These are phyloP conservation scores for Phasianus colchicus DNA, from an alignment of 2,113 vertebrate species.

Conservation along the genomic window DNA sequence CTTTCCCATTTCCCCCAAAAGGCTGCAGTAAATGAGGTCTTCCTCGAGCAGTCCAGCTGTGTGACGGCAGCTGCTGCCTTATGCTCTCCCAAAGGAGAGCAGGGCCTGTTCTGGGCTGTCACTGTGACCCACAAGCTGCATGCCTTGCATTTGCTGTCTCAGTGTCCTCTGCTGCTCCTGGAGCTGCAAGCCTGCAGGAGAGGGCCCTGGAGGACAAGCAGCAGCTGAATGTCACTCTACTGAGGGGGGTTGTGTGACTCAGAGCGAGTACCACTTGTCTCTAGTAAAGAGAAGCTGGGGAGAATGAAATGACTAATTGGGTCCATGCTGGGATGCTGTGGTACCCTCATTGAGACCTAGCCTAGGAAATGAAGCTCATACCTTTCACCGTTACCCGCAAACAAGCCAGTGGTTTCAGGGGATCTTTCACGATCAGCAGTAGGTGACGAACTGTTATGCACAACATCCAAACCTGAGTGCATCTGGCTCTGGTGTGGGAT, in stretches of 20 bases:
- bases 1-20: not conserved
- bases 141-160: not conserved
- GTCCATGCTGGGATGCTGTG: not conserved
- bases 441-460: slow-evolving; percentile 24
- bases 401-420: slow-evolving; percentile 43
- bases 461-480: slow-evolving; percentile 34
- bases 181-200: not conserved
- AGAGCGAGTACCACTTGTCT: not conserved
- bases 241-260: not conserved
- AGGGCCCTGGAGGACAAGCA: not conserved
- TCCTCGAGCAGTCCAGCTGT: slow-evolving; percentile 48
- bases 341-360: slow-evolving; percentile 20
- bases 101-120: slow-evolving; percentile 2
- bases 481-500: slow-evolving; percentile 47
- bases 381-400: slow-evolving; percentile 25
- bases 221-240: not conserved
- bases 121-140: not conserved
- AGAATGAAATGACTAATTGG: slow-evolving; percentile 19
- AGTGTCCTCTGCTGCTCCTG: not conserved
- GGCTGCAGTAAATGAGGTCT: not conserved
- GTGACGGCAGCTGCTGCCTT: slow-evolving; percentile 59
- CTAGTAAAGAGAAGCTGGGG: not conserved
- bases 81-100: slow-evolving; percentile 24
- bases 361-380: slow-evolving; percentile 35
- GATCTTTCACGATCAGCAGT: slow-evolving; percentile 15